phyloP scores from a whole-genome alignment of 2,888 invertebrate genomes.

The Campoplex capitator region DNA sequence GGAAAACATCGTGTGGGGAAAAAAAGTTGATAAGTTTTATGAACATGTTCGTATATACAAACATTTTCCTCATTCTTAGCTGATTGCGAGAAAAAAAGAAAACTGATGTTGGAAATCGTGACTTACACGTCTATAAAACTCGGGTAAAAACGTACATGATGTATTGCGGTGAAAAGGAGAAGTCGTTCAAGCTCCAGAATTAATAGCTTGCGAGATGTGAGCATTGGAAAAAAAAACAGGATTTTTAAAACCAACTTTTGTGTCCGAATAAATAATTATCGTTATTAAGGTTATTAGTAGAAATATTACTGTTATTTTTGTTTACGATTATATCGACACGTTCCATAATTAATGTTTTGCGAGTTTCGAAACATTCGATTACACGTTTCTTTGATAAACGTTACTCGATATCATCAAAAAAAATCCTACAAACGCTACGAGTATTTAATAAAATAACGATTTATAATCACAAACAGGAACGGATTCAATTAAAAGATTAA shows the following conservation, averaged over 20 bases:
- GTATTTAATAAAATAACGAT: background rate
- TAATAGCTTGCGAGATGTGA: background rate
- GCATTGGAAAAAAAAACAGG: background rate
- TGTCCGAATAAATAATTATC: background rate
- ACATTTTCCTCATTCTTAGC: background rate
- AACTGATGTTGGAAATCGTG: background rate
- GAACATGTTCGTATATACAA: background rate
- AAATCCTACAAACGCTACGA: background rate
- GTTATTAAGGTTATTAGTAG: background rate
- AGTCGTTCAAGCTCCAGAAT: background rate
- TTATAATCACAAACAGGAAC: background rate
- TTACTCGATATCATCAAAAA: background rate
- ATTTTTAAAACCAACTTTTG: background rate
- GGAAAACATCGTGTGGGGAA: too few species aligned
- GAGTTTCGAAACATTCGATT: background rate
- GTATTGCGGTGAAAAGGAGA: background rate
- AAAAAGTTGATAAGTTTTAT: background rate
- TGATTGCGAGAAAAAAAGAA: background rate
- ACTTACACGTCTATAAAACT: background rate
- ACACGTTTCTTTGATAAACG: background rate
- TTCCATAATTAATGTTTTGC: too few species aligned
- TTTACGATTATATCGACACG: background rate
- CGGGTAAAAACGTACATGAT: background rate
- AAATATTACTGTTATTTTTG: background rate
- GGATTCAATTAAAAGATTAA: background rate